These are phyloP conservation scores for Drosophila diplacantha DNA, from an alignment of 2,888 invertebrate species.

Conservation along the genomic window DNA sequence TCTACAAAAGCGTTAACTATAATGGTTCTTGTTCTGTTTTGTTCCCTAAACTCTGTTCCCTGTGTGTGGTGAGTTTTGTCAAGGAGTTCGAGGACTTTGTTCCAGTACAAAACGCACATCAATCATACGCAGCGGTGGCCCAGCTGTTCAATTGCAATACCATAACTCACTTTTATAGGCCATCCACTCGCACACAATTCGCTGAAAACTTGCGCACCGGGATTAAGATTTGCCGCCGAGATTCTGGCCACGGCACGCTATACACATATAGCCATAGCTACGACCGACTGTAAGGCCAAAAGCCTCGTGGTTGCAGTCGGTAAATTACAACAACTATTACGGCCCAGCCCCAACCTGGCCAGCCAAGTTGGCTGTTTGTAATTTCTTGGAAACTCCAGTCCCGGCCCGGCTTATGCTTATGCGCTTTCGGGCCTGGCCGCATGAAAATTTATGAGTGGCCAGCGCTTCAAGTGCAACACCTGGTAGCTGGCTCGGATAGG, in stretches of 20 bases:
- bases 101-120: slow-evolving; percentile 51
- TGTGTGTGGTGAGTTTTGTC: slow-evolving; percentile 5
- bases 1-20: neutral
- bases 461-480: slow-evolving; percentile 64
- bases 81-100: slow-evolving; percentile 54
- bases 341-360: slow-evolving; percentile 33
- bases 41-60: neutral
- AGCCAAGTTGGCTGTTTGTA: slow-evolving; percentile 58
- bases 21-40: neutral
- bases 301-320: slow-evolving; percentile 53
- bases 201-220: slow-evolving; percentile 75
- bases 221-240: slow-evolving; percentile 73
- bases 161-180: slow-evolving; percentile 73
- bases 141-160: slow-evolving; percentile 73
- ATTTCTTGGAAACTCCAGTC: slow-evolving; percentile 73
- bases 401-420: slow-evolving; percentile 40
- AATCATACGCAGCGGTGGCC: slow-evolving; percentile 73
- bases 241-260: slow-evolving; percentile 51
- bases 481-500: slow-evolving; percentile 59
- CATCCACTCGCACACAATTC: slow-evolving; percentile 56
- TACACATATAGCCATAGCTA: slow-evolving; percentile 4
- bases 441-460: slow-evolving; percentile 67
- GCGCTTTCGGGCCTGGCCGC: slow-evolving; percentile 47
- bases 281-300: slow-evolving; percentile 1
- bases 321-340: slow-evolving; percentile 75